Evolutionary conservation across 2,113 vertebrate species (phyloP), one percentile per base, ranked within the genome.

Genomic region (Alectura lathami): DNA sequence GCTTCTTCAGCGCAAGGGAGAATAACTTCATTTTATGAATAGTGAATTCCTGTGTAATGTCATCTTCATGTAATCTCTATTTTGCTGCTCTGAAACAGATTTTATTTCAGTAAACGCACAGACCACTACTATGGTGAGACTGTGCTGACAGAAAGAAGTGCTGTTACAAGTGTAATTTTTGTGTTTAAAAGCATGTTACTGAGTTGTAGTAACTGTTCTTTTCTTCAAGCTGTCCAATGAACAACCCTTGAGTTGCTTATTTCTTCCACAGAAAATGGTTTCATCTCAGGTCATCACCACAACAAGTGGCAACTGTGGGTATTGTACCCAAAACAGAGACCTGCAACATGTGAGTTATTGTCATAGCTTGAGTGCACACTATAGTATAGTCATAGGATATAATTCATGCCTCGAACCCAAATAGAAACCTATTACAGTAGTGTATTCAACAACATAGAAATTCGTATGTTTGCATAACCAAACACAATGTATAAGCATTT

Each of bases 21-120:
- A 85, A 83, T 54, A 96, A 72, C 50, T 92, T 96, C 88, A 69
- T 95, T 97, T 97, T 88, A 93, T 89, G 74, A 88, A 89, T 80
- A 94, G 86, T 79, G 83, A 93, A 73, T 84, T 53, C 38, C 47
- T 87, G 56, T 85, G 51, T 95, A 92, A 86, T 93, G 87, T 56
- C 60, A 70, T 94, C 59, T 29, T 86, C 88, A 34, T 27, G 82
- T 59, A 88, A 80, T 72, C 27, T 82, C 79, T 94, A 18, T 87
- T 88, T 90, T 94, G 48, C 68, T 89, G 38, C 24, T 78, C 86
- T 84, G 90, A 86, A 93, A 90, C 26, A 88, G 66, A 78, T 86
- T 88, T 88, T 72, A 50, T 80, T 84, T 94, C 75, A 62, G 47
- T 63, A 91, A 83, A 87, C 83, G 77, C 75, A 59, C 47, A 91